Evolutionary conservation across 2,888 invertebrate genomes (phyloP), one percentile per base, ranked within the genome.

Genomic region (Linnaemya tessellans): DNA sequence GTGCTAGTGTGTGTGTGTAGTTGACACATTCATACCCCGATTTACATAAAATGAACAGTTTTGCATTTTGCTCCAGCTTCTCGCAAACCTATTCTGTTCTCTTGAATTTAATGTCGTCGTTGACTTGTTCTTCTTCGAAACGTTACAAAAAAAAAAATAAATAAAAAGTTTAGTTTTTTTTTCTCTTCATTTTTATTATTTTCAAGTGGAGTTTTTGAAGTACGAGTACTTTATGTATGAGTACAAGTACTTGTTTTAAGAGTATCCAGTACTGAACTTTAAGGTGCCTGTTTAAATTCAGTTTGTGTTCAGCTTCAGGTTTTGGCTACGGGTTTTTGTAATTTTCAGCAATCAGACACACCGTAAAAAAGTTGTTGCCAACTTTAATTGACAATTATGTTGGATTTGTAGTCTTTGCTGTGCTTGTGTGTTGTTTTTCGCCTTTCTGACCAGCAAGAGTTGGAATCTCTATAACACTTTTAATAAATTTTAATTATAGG

Each of bases 381-480:
- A 70, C 62, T 81, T 70, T 68, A 74, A 75, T 81, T 81, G 74
- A 64, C 78, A 79, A 68, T 78, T 78, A 68, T 78, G 78, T 68
- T 18, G 68, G 68, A 41, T 68, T 78, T 78, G 68, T 38, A 35
- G 56, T 15, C 30, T 58, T 10, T 38, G 7, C 9, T 13, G 25
- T 38, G 25, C 13, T 30, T 20, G 13, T 18, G 41, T 25, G 25
- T 15, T 25, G 22, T 2, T 65, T 22, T 30, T 30, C 11, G 1
- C 18, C n/a, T 43, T 41, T 64, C 51, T 54, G 70, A 51, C 78
- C 70, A 62, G 25, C 22, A 70, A 62, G 51, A 51, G 60, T 62
- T 62, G 30, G 18, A 79, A 43, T 60, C 60, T 70, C 60, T 41
- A 35, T 60, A 78, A 68, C 60, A 78, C 58, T 78, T 60, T 67